These are phyloP conservation scores for Drosophila suboccidentalis DNA, from an alignment of 2,888 invertebrate species.

Conservation along the genomic window DNA sequence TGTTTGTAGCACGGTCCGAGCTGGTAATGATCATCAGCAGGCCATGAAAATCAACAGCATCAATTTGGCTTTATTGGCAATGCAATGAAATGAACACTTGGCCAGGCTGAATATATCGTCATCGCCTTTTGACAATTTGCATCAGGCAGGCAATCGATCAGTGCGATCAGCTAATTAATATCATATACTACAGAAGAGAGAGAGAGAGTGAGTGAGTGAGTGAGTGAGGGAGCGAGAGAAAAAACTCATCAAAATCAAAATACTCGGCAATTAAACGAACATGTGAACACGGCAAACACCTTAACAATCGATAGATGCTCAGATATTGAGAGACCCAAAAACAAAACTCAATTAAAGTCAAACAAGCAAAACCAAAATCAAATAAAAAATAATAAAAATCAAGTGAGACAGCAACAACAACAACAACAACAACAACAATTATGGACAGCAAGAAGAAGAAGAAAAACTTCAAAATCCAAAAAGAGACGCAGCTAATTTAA, in stretches of 20 bases:
- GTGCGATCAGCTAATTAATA: constrained; percentile 71
- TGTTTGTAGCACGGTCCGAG: constrained; percentile 56
- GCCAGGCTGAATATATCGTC: constrained; percentile 14
- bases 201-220: not conserved
- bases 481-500: constrained; percentile 80
- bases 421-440: constrained; percentile 33
- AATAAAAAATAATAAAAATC: constrained; percentile 9
- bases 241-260: constrained; percentile 49
- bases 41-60: constrained; percentile 57
- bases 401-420: constrained; percentile 23
- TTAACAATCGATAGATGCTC: constrained; percentile 30
- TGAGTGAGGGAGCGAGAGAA: not conserved
- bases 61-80: constrained; percentile 61
- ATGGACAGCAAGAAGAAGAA: constrained; percentile 20
- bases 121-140: constrained; percentile 72
- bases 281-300: constrained; percentile 46
- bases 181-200: constrained; percentile 35
- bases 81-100: constrained; percentile 40
- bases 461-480: constrained; percentile 36
- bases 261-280: constrained; percentile 58
- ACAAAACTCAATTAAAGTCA: constrained; percentile 72
- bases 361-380: constrained; percentile 44
- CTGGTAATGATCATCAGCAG: constrained; percentile 55
- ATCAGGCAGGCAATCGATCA: constrained; percentile 74
- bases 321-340: constrained; percentile 26